Evolutionary conservation across 2,888 invertebrate species (phyloP).

Genomic region (Phymatocera aterrima): DNA sequence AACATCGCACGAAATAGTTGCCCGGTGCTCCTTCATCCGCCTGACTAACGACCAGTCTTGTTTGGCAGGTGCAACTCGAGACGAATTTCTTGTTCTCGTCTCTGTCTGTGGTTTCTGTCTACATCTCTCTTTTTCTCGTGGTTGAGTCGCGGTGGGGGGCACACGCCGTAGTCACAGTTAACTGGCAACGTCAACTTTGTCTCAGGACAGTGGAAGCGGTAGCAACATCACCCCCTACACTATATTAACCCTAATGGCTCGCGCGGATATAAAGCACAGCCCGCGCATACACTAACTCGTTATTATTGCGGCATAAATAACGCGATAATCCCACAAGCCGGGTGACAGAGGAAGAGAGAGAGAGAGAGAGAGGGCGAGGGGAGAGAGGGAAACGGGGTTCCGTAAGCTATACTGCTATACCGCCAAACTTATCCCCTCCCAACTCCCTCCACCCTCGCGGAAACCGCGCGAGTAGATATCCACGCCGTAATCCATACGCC

Average conservation of each 20-base stretch:
- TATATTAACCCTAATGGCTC: constrained; percentile 74
- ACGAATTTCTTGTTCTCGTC: background rate
- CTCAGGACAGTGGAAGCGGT: constrained; percentile 47
- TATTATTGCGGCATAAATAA: constrained; percentile 75
- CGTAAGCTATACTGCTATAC: background rate
- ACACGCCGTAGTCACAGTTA: constrained; percentile 22
- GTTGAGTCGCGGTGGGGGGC: constrained; percentile 3
- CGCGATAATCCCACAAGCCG: constrained; percentile 69
- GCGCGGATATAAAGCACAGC: constrained; percentile 74
- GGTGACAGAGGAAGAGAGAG: constrained; percentile 47
- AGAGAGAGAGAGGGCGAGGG: constrained; percentile 52
- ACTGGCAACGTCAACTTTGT: constrained; percentile 45
- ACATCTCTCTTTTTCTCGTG: background rate
- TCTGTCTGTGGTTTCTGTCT: too few species aligned
- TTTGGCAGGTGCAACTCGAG: constrained; percentile 16
- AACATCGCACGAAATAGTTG: background rate
- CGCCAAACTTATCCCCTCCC: constrained; percentile 40
- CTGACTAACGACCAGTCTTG: constrained; percentile 3
- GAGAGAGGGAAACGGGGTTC: constrained; percentile 53
- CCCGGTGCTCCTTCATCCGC: background rate
- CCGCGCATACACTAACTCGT: constrained; percentile 73
- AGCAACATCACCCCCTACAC: constrained; percentile 59
- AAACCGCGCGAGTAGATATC: constrained; percentile 32
- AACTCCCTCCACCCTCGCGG: background rate
- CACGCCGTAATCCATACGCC: constrained; percentile 30